Conservation (phyloP, 1,140 invertebrate species). For the Ooceraea biroi region DNA sequence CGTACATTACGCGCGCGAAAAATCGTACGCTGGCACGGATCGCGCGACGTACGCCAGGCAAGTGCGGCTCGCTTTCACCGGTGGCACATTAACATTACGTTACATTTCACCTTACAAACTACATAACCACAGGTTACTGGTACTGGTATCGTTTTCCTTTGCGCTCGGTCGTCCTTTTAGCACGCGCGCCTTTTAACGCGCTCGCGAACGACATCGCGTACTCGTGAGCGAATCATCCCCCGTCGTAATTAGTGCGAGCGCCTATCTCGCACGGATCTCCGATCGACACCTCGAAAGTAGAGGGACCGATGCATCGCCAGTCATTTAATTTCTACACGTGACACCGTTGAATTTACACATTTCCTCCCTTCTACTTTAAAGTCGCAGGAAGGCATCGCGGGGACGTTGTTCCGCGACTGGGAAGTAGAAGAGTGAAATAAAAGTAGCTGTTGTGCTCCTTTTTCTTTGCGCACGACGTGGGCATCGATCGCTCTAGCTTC, state of each 20-base stretch:
- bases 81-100: slow-evolving; percentile 67
- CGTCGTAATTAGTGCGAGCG: slow-evolving; percentile 34
- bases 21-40: no score
- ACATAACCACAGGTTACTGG: slow-evolving; percentile 40
- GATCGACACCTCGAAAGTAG: slow-evolving; percentile 9
- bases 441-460: neutral
- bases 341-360: neutral
- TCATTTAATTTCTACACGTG: neutral
- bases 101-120: slow-evolving; percentile 50
- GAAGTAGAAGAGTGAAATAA: neutral
- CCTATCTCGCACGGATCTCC: neutral
- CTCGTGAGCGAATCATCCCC: neutral
- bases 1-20: neutral
- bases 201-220: slow-evolving; percentile 2
- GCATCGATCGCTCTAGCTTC: neutral
- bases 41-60: slow-evolving; percentile 27
- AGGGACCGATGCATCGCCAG: neutral
- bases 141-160: neutral
- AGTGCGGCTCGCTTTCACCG: slow-evolving; percentile 41
- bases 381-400: neutral
- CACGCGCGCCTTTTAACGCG: no score
- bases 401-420: neutral
- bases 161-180: neutral
- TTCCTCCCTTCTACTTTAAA: neutral
- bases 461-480: neutral